Evolutionary conservation across 2,888 invertebrate genomes (phyloP).

Genomic region (Hypselothyrea guttata): DNA sequence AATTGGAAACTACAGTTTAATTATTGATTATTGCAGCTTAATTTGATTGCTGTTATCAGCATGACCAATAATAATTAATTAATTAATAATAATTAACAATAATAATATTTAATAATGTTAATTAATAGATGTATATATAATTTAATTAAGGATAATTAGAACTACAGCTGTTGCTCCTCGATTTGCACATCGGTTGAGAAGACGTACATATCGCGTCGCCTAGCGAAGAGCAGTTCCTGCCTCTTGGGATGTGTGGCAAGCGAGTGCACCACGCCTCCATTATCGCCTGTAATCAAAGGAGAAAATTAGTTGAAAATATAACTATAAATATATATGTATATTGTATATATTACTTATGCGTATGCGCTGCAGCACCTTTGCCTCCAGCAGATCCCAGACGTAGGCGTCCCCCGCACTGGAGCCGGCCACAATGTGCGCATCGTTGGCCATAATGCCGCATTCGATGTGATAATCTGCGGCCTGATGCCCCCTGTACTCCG

Average conservation of each 20-base stretch:
- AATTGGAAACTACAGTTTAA: too few relatives aligned
- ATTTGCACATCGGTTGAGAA: constrained; percentile 65
- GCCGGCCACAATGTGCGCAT: constrained; percentile 94
- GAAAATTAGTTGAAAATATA: not conserved
- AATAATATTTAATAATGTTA: too few relatives aligned
- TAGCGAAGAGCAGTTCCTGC: constrained; percentile 79
- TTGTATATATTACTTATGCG: constrained; percentile 75
- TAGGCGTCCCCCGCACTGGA: constrained; percentile 89
- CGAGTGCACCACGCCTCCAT: constrained; percentile 88
- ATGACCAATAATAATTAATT: too few relatives aligned
- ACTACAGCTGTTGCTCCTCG: constrained; percentile 57
- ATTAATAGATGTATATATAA: too few relatives aligned
- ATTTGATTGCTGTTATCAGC: too few relatives aligned
- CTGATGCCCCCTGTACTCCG: constrained; percentile 92
- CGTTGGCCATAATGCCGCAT: constrained; percentile 91
- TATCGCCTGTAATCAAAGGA: constrained; percentile 66
- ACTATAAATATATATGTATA: too few relatives aligned
- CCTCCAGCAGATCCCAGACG: constrained; percentile 93
- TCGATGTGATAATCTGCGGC: constrained; percentile 93
- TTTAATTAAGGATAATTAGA: too few relatives aligned
- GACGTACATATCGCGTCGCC: constrained; percentile 79
- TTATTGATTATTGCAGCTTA: too few relatives aligned
- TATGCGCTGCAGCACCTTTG: constrained; percentile 83
- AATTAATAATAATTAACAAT: too few relatives aligned
- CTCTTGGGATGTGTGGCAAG: constrained; percentile 89